phyloP scores from a whole-genome alignment of 2,797 vertebrate species.

The Amniataba percoides region DNA sequence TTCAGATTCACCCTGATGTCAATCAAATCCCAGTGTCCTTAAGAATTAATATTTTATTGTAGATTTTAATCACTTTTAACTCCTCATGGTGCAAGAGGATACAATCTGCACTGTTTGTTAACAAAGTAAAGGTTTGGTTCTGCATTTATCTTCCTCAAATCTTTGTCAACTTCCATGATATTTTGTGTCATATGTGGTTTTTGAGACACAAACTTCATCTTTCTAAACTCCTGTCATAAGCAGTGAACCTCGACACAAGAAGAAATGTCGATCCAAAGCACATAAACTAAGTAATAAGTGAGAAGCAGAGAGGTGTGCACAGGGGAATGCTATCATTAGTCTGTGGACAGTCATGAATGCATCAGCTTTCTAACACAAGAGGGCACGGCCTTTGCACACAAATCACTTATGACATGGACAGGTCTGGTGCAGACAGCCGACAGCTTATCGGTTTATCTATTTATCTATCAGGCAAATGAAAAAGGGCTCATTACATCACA shows the following conservation, averaged over 20 bases:
- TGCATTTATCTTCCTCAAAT: conserved; percentile 39
- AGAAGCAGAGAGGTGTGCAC: background rate
- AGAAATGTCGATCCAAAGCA: background rate
- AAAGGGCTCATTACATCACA: conserved; percentile 2
- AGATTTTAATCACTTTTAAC: background rate
- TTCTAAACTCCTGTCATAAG: background rate
- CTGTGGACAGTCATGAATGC: background rate
- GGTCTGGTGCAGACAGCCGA: background rate
- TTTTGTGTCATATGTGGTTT: background rate
- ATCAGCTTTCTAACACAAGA: background rate
- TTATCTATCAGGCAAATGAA: conserved; percentile 8
- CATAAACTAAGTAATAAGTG: background rate
- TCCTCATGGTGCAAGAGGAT: background rate
- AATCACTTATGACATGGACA: background rate
- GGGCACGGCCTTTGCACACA: background rate
- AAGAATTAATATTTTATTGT: background rate
- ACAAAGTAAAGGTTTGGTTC: conserved; percentile 7
- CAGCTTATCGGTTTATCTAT: background rate
- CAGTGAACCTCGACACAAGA: background rate
- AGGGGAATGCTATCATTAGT: background rate
- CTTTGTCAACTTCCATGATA: background rate
- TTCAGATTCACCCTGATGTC: background rate
- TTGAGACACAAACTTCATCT: background rate
- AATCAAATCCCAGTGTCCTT: background rate
- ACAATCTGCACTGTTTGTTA: background rate